Evolutionary conservation across 2,888 invertebrate species (phyloP).

Genomic region (Platypus cylindrus): DNA sequence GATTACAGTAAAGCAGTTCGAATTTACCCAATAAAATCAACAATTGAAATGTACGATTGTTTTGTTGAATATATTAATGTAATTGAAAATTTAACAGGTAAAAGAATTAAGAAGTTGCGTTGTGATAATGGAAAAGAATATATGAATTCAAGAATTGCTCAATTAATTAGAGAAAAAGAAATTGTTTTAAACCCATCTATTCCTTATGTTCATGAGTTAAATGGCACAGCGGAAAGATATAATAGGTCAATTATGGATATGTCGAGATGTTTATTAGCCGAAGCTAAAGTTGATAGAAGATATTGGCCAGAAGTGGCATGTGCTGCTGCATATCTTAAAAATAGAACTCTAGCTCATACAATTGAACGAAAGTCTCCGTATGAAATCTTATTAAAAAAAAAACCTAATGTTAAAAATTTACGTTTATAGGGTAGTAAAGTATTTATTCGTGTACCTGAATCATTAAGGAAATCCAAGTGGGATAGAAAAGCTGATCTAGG

Average conservation of each 20-base stretch:
- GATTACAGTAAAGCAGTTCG: too few species aligned
- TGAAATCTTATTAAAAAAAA: neutral
- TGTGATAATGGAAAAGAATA: conserved; percentile 1
- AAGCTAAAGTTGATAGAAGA: conserved; percentile 1
- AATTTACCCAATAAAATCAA: too few species aligned
- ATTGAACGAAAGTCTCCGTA: neutral
- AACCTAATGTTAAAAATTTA: neutral
- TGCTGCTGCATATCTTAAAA: neutral
- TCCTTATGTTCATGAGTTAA: neutral
- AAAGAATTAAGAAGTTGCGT: too few species aligned
- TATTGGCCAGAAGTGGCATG: neutral
- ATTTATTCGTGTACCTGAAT: neutral
- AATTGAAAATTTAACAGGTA: too few species aligned
- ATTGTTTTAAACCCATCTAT: neutral
- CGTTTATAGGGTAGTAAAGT: too few species aligned
- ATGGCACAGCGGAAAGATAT: neutral
- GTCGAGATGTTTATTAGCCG: neutral
- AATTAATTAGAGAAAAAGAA: neutral
- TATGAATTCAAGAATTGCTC: neutral
- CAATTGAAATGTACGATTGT: too few species aligned
- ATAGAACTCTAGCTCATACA: neutral
- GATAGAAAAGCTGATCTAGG: conserved; percentile 1
- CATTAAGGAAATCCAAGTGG: neutral
- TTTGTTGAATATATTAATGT: too few species aligned
- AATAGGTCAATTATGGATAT: conserved; percentile 1